Base-by-base conservation (phyloP, 2,797 vertebrate species). In the Rhyacichthys aspro region DNA sequence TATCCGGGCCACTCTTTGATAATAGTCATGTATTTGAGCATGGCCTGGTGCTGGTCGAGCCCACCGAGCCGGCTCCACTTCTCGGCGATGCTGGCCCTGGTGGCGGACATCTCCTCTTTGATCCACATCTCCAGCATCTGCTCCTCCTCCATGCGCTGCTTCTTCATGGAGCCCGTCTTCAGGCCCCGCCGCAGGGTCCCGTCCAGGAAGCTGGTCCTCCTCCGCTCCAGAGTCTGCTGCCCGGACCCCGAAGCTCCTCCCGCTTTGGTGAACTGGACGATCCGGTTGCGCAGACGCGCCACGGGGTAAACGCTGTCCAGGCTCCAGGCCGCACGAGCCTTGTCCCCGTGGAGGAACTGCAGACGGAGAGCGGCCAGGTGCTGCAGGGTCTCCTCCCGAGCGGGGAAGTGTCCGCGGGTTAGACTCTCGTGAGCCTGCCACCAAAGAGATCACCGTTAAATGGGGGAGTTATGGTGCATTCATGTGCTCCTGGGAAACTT, bases 91-190 rank as follows among this genome's bases (percentile, higher is more conserved):
- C 93, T 95, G 14, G 94, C 88, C 39, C 95, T 92, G 63, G 94
- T 94, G 52, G 95, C 93, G 7, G 94, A 96, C 50, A 94, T 94
- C 89, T 97, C 96, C 85, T 97, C 96, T 76, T 95, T 95, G 47
- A 97, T 91, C 95, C 95, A 97, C 96, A 97, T 97, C 89, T 96
- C 95, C 91, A 96, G 63, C 96, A 96, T 96, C 89, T 96, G 95
- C 79, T 96, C 95, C 65, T 96, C 95, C 90, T 96, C 95, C 62
- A 94, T 87, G 59, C 93, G 94, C 83, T 97, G 95, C 82, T 96
- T 97, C 85, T 95, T 95, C 82, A 95, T 90, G 0, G 95, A 94
- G 15, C 95, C 95, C 0, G 94, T 94, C 84, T 96, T 96, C 80
- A 96, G 90, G 54, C 94, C 91, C 0, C 95, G 91, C 19, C 95